Percentiles rank a stretch among this genome's conserved stretches.
These are phyloP conservation scores for Apodemus sylvaticus DNA, from an alignment of 2,113 vertebrate genomes.

Conservation along the genomic window DNA sequence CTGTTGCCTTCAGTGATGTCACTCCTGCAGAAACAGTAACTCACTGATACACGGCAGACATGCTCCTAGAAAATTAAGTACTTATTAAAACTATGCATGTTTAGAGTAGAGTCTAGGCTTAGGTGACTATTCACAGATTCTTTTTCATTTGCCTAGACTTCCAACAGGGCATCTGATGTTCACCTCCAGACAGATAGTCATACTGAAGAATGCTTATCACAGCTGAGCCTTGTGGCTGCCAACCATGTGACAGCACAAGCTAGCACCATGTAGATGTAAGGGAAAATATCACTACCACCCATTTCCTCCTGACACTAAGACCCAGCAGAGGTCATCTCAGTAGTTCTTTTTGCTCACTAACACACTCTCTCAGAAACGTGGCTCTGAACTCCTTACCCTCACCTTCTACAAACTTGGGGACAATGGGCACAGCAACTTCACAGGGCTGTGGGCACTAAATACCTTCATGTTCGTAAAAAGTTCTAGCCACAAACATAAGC, in stretches of 20 bases:
- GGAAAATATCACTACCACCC: not conserved
- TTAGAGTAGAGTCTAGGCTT: not conserved
- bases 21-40: not conserved
- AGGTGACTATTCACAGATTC: not conserved
- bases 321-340: no score
- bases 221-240: not conserved
- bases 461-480: not conserved
- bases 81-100: not conserved
- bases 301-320: not conserved
- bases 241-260: not conserved
- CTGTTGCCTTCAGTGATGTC: not conserved
- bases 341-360: not conserved
- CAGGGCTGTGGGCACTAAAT: not conserved
- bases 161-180: not conserved
- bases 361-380: not conserved
- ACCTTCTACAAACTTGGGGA: not conserved
- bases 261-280: not conserved
- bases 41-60: not conserved
- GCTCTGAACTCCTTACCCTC: not conserved
- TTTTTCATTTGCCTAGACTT: conserved; percentile 16
- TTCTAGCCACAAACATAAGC: not conserved
- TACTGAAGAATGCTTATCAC: not conserved
- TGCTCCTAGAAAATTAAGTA: not conserved
- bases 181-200: not conserved
- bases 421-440: not conserved